phyloP scores from a whole-genome alignment of 2,797 vertebrate genomes.

The Myotis vivesi region DNA sequence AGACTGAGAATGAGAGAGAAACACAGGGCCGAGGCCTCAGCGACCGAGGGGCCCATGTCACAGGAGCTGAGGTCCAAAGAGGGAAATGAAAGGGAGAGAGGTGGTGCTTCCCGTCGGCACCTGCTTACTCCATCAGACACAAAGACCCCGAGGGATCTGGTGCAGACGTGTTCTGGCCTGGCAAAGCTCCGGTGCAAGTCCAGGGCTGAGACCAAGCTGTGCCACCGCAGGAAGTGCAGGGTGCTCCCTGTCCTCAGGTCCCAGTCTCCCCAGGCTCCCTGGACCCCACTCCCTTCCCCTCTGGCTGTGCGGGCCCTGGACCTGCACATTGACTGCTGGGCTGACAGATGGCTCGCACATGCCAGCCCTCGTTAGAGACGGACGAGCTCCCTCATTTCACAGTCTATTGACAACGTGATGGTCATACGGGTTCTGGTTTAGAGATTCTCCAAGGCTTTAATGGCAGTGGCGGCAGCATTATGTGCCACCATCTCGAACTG shows the following conservation, averaged over 20 bases:
- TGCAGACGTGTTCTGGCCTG: background rate
- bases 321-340: background rate
- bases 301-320: conserved; percentile 40
- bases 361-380: conserved; percentile 38
- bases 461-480: background rate
- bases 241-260: background rate
- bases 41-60: rapidly evolving
- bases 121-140: background rate
- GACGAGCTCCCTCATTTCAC: conserved; percentile 27
- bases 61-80: background rate
- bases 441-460: background rate
- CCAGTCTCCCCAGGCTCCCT: background rate
- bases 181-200: background rate
- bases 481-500: background rate
- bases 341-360: conserved; percentile 57
- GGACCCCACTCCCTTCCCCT: background rate
- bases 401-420: conserved; percentile 1
- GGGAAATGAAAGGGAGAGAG: background rate
- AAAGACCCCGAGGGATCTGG: background rate
- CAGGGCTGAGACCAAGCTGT: background rate
- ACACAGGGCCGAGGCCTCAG: background rate
- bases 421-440: conserved; percentile 50
- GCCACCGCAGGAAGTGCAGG: background rate
- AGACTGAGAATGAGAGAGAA: too few species aligned
- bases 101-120: background rate